These are phyloP conservation scores for Recurvirostra avosetta DNA, from an alignment of 2,113 vertebrate species.

Conservation along the genomic window DNA sequence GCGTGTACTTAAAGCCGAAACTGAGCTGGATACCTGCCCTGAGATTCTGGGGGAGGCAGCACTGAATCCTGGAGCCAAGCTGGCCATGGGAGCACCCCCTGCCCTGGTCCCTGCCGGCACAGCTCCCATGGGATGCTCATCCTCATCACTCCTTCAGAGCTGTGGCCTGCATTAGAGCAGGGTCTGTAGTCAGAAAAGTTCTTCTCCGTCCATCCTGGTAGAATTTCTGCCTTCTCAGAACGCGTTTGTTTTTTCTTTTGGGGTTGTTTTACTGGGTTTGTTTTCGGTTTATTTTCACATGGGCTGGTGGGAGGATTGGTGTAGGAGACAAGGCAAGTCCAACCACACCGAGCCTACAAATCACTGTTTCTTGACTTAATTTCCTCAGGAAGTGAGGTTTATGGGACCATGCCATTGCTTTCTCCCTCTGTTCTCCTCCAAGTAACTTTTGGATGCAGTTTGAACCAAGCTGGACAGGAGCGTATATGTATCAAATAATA, in stretches of 20 bases:
- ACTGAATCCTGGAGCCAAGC: background rate
- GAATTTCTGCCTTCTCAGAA: background rate
- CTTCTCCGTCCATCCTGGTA: background rate
- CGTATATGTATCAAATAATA: background rate
- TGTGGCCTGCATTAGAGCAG: background rate
- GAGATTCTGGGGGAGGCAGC: background rate
- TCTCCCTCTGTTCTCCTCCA: background rate
- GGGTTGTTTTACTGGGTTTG: background rate
- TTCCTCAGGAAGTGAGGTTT: background rate
- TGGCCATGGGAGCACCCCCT: background rate
- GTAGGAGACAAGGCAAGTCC: background rate
- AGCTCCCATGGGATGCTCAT: background rate
- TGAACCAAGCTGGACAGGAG: background rate
- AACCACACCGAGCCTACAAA: background rate
- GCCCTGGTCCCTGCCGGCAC: background rate
- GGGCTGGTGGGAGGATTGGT: background rate
- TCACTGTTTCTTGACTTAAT: background rate
- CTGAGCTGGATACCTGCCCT: background rate
- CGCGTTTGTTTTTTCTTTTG: background rate
- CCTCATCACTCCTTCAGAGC: background rate
- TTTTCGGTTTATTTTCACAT: background rate
- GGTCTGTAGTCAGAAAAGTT: background rate
- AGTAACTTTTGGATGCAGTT: background rate
- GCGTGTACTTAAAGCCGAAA: background rate
- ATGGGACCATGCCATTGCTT: background rate